These are phyloP conservation scores for Mormyrus lacerda DNA, from an alignment of 2,113 vertebrate genomes.

Conservation along the genomic window DNA sequence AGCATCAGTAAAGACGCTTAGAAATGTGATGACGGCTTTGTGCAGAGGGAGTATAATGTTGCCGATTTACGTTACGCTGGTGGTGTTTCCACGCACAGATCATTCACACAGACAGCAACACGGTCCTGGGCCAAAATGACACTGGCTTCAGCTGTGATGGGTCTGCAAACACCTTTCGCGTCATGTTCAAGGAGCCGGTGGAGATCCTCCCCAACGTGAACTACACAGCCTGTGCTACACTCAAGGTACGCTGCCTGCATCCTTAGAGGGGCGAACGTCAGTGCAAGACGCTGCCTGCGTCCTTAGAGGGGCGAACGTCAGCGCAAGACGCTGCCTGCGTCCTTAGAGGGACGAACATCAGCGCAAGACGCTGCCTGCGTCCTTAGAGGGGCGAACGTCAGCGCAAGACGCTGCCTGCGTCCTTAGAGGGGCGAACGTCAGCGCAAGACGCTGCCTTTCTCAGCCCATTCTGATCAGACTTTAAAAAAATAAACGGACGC, in stretches of 20 bases:
- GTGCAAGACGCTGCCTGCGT: no score
- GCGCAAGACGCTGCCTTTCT: neutral
- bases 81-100: conserved; percentile 53
- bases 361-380: no score
- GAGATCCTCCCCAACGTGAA: conserved; percentile 81
- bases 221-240: conserved; percentile 78
- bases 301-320: no score
- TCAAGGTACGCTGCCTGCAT: conserved; percentile 61
- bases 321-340: no score
- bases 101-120: conserved; percentile 86
- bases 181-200: conserved; percentile 86
- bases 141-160: conserved; percentile 85
- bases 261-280: neutral
- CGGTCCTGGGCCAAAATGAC: conserved; percentile 79
- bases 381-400: no score
- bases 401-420: no score
- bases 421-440: neutral
- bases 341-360: neutral
- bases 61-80: neutral
- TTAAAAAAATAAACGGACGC: neutral
- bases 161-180: conserved; percentile 75
- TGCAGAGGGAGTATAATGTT: neutral
- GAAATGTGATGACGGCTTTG: neutral
- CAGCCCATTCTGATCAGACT: neutral
- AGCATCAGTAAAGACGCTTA: neutral